phyloP scores from a whole-genome alignment of 2,113 vertebrate species.

The Alexandromys fortis region DNA sequence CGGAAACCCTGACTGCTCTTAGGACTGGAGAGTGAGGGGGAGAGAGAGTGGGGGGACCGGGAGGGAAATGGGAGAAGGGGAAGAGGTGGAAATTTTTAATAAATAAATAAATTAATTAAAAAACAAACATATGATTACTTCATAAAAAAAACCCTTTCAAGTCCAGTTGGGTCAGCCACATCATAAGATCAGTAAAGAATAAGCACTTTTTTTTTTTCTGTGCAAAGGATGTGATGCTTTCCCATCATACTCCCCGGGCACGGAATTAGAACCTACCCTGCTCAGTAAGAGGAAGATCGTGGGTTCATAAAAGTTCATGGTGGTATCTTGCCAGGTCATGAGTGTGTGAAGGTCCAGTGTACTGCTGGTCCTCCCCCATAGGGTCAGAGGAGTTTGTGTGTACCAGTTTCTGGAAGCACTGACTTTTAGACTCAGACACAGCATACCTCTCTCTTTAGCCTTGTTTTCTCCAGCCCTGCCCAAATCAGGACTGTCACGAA shows the following conservation, averaged over 20 bases:
- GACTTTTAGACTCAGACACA: background rate
- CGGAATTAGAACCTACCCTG: background rate
- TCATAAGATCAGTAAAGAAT: too few relatives aligned
- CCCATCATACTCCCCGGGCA: rapidly evolving
- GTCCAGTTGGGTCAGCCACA: too few relatives aligned
- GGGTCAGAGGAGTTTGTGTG: background rate
- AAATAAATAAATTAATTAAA: too few relatives aligned
- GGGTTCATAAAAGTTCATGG: background rate
- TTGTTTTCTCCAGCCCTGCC: too few relatives aligned
- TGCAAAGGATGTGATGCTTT: background rate
- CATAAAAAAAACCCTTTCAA: background rate
- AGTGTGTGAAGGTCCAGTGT: background rate
- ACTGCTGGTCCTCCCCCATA: rapidly evolving
- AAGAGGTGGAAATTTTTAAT: too few relatives aligned
- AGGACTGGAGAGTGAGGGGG: too few relatives aligned
- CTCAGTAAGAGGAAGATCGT: background rate
- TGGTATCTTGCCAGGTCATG: background rate
- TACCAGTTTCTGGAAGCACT: background rate
- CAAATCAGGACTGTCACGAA: background rate
- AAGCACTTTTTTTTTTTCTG: too few relatives aligned
- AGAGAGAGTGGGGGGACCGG: too few relatives aligned
- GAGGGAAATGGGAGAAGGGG: too few relatives aligned
- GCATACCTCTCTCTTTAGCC: background rate
- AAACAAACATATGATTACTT: too few relatives aligned
- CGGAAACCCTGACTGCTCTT: too few relatives aligned